Percentiles rank a stretch among this genome's conserved stretches.
phyloP scores from a whole-genome alignment of 2,113 vertebrate species.

The Centropus unirufus region DNA sequence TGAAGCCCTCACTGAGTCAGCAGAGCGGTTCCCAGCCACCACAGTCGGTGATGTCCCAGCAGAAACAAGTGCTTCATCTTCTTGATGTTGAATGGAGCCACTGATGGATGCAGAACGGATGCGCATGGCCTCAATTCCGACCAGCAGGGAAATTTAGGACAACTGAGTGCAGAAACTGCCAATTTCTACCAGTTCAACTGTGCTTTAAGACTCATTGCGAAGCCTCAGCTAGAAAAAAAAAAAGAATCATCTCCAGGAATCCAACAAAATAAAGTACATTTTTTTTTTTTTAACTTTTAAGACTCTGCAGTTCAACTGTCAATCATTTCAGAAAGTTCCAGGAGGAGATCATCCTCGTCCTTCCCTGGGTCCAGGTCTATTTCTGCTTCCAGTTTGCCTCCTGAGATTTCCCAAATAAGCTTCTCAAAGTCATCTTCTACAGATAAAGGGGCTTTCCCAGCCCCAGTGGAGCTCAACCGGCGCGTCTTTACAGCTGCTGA shows the following conservation, averaged over 20 bases:
- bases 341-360: constrained; percentile 91
- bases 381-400: constrained; percentile 87
- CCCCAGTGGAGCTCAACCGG: constrained; percentile 72
- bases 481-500: constrained; percentile 65
- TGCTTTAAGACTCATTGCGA: constrained; percentile 62
- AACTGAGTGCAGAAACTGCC: constrained; percentile 40
- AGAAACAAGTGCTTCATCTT: constrained; percentile 31
- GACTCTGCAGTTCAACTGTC: constrained; percentile 81
- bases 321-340: constrained; percentile 95
- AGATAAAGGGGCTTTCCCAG: constrained; percentile 66
- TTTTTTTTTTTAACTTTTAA: not conserved
- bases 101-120: not conserved
- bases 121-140: constrained; percentile 38
- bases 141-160: constrained; percentile 59
- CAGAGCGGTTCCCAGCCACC: not conserved
- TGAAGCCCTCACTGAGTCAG: not conserved
- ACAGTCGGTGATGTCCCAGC: not conserved
- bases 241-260: constrained; percentile 29
- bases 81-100: not conserved
- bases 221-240: constrained; percentile 58
- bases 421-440: constrained; percentile 91
- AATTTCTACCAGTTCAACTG: constrained; percentile 46
- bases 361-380: constrained; percentile 88
- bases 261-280: constrained; percentile 52
- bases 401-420: constrained; percentile 92